Percentiles rank a stretch among this genome's conserved stretches.
Conservation (phyloP, 2,113 vertebrate genomes). For the Oreochromis aureus region DNA sequence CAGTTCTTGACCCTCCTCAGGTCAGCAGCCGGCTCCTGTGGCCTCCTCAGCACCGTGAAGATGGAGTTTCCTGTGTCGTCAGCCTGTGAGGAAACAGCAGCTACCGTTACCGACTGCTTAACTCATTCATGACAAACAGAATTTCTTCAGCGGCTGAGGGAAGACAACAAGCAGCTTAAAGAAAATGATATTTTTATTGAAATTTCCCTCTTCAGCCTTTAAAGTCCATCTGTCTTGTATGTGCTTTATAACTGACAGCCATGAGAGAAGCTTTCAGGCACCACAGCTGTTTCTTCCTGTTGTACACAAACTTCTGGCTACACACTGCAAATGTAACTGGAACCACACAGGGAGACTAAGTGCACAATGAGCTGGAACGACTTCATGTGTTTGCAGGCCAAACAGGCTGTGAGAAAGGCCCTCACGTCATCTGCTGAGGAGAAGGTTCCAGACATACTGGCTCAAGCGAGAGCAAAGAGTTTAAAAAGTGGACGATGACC, state of each 20-base stretch:
- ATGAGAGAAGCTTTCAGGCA: not conserved
- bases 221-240: not conserved
- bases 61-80: slow-evolving; percentile 70
- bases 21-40: slow-evolving; percentile 39
- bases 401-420: not conserved
- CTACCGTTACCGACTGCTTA: not conserved
- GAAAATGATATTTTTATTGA: not conserved
- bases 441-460: too few species aligned
- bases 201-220: not conserved
- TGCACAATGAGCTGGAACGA: too few species aligned
- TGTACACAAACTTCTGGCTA: too few species aligned
- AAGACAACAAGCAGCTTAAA: not conserved
- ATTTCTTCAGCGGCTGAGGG: not conserved
- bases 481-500: too few species aligned
- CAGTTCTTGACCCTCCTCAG: slow-evolving; percentile 65
- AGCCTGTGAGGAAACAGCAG: slow-evolving; percentile 52
- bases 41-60: slow-evolving; percentile 62
- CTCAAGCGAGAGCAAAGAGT: too few species aligned
- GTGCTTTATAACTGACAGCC: not conserved
- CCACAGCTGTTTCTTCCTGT: not conserved
- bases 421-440: too few species aligned
- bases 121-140: not conserved
- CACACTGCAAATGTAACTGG: too few species aligned
- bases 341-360: too few species aligned
- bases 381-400: not conserved